A percentile compares a stretch with the other conserved stretches of the same genome.
These are phyloP conservation scores for Nomada flava DNA, from an alignment of 2,888 invertebrate species.

Conservation along the genomic window DNA sequence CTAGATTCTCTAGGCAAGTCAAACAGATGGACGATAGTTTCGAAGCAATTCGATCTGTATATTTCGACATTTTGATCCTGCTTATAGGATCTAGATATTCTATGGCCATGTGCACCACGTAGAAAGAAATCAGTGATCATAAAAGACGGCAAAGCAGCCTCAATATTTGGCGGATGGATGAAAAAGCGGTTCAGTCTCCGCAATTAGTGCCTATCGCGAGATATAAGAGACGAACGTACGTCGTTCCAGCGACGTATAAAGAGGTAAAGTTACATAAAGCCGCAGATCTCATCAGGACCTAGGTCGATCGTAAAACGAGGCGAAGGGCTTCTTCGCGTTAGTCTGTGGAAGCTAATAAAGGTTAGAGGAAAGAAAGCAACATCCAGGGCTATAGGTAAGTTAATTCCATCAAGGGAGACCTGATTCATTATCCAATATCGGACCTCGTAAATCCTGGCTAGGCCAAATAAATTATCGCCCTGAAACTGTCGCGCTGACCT, in stretches of 20 bases:
- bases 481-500: constrained; percentile 63
- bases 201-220: constrained; percentile 36
- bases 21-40: no score
- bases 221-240: constrained; percentile 16
- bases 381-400: constrained; percentile 71
- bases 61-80: no score
- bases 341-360: constrained; percentile 55
- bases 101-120: no score
- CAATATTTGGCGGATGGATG: background rate
- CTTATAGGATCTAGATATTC: no score
- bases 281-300: constrained; percentile 68
- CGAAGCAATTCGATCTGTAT: no score
- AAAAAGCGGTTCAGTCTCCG: background rate
- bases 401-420: constrained; percentile 83
- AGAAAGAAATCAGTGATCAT: background rate
- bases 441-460: constrained; percentile 79
- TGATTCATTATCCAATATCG: constrained; percentile 84
- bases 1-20: no score
- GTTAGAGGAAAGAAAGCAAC: constrained; percentile 59
- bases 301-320: constrained; percentile 70
- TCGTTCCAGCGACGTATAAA: constrained; percentile 46
- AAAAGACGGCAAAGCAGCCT: no score
- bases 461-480: constrained; percentile 81
- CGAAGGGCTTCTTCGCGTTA: constrained; percentile 58
- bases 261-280: constrained; percentile 57